These are phyloP conservation scores for Branchinecta lindahli DNA, from an alignment of 1,140 invertebrate species.

Conservation along the genomic window DNA sequence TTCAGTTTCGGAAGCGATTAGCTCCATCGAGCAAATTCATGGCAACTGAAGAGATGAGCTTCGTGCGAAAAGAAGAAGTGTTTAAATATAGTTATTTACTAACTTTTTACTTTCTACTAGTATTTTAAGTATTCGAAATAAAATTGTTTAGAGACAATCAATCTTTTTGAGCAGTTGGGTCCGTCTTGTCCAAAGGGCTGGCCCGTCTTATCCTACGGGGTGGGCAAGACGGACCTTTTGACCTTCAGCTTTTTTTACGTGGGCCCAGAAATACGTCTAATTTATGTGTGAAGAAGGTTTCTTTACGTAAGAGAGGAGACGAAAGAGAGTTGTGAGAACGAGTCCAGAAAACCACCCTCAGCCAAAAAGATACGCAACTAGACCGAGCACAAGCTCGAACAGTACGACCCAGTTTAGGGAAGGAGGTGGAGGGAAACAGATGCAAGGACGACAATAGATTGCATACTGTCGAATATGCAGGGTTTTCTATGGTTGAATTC, in stretches of 20 bases:
- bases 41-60: neutral
- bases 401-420: too few relatives aligned
- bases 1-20: neutral
- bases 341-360: too few relatives aligned
- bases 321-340: too few relatives aligned
- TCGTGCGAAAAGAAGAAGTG: neutral
- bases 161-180: neutral
- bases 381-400: too few relatives aligned
- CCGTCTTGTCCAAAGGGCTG: neutral
- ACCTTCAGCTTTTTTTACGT: neutral
- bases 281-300: too few relatives aligned
- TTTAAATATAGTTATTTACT: neutral
- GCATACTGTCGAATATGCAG: too few relatives aligned
- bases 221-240: neutral
- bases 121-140: neutral
- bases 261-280: too few relatives aligned
- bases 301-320: too few relatives aligned
- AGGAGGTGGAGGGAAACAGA: too few relatives aligned
- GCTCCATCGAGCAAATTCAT: slow-evolving; percentile 3
- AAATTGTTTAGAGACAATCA: neutral
- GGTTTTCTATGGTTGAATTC: too few relatives aligned
- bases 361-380: too few relatives aligned
- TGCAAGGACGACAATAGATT: too few relatives aligned
- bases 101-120: neutral
- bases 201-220: neutral